Conservation (phyloP, 2,888 invertebrate species). For the Pyralis farinalis region DNA sequence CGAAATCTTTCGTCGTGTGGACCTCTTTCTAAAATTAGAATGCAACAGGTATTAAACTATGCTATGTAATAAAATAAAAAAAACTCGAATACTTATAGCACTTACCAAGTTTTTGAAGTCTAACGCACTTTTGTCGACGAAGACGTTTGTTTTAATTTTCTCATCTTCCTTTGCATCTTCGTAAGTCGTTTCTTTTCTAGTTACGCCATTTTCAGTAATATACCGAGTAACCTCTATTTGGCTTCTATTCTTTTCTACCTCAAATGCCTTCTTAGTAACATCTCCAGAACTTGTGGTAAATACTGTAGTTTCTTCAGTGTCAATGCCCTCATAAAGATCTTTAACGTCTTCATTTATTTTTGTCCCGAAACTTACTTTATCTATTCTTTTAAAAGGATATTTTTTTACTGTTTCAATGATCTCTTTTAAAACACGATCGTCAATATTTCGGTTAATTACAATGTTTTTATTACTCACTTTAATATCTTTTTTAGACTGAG, state of each 20-base stretch:
- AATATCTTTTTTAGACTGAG: conserved; percentile 64
- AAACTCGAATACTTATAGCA: background rate
- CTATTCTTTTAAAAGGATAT: conserved; percentile 73
- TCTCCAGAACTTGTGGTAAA: conserved; percentile 56
- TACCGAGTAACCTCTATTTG: conserved; percentile 76
- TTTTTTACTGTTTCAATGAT: conserved; percentile 74
- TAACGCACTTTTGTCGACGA: conserved; percentile 73
- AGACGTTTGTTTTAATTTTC: conserved; percentile 72
- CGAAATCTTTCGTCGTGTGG: conserved; percentile 73
- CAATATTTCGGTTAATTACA: conserved; percentile 69
- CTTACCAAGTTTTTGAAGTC: conserved; percentile 79
- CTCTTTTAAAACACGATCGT: conserved; percentile 67
- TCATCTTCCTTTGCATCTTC: conserved; percentile 77
- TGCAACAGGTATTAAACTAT: background rate
- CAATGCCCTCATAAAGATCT: conserved; percentile 71
- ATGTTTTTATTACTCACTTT: conserved; percentile 72
- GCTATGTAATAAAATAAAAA: background rate
- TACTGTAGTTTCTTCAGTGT: conserved; percentile 62
- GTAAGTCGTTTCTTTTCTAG: conserved; percentile 70
- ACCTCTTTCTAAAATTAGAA: conserved; percentile 64
- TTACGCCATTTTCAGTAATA: conserved; percentile 71
- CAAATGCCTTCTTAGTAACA: conserved; percentile 65
- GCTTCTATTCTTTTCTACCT: conserved; percentile 69
- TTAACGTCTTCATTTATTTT: conserved; percentile 82
- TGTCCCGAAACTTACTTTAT: conserved; percentile 76